phyloP scores from a whole-genome alignment of 2,797 vertebrate genomes.

The Vespertilio murinus region DNA sequence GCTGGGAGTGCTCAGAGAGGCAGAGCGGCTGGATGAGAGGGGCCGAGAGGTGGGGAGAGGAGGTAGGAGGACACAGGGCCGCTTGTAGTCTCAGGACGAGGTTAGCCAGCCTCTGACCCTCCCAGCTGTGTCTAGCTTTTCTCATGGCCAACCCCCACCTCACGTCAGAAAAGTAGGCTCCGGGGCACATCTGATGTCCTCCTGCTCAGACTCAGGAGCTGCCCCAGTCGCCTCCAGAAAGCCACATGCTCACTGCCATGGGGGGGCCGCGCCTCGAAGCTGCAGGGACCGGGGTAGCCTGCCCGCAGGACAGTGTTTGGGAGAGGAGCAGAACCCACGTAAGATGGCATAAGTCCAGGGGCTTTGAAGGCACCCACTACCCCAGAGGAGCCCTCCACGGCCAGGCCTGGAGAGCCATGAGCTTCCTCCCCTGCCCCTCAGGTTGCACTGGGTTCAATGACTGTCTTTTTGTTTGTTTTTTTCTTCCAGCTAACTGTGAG shows the following conservation, averaged over 20 bases:
- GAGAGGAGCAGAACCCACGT: fast-evolving
- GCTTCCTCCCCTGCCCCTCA: fast-evolving
- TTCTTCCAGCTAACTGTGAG: not conserved
- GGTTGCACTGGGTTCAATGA: fast-evolving
- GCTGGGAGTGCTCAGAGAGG: fast-evolving
- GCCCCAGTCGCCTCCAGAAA: not conserved
- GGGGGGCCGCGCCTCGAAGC: fast-evolving
- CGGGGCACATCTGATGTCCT: fast-evolving
- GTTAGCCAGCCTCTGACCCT: not conserved
- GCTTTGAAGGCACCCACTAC: not conserved
- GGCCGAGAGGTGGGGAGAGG: fast-evolving
- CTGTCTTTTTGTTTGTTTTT: too few relatives aligned
- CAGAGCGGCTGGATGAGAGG: fast-evolving
- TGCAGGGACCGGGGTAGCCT: not conserved
- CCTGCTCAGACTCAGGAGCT: not conserved
- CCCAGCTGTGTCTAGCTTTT: not conserved
- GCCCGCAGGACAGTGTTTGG: fast-evolving
- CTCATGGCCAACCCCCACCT: not conserved
- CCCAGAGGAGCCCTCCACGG: not conserved
- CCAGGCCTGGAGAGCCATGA: too few relatives aligned
- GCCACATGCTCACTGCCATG: fast-evolving
- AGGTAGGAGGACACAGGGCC: fast-evolving
- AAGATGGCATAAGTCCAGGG: not conserved
- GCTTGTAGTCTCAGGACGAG: not conserved
- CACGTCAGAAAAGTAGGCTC: not conserved